Evolutionary conservation across 2,113 vertebrate species (phyloP), one percentile per base, ranked within the genome.

Genomic region (Lanius ludovicianus): DNA sequence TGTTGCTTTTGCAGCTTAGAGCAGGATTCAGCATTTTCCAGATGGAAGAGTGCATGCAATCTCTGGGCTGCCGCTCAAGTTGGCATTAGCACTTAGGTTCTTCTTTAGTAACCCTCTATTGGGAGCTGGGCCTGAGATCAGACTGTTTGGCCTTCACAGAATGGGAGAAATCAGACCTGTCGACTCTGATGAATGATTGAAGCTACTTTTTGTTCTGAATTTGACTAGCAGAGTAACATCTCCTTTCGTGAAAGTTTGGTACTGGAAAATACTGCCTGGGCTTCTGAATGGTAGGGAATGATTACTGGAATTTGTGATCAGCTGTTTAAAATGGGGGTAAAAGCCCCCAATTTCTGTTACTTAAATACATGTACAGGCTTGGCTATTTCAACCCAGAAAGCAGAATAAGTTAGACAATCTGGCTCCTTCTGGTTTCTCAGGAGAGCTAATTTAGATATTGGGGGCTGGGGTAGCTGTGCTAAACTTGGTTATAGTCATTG

Each of bases 321-420:
- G 19, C 39, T 42, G 9, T 65, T 57, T 25, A 27, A 49, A 87
- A 47, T 23, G 9, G 7, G 16, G 13, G 2, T 6, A 2, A 19
- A 47, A 60, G 8, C 2, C 1, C 3, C 9, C 13, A 15, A 0
- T 10, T 13, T 55, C 7, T 68, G 3, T 39, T 63, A 14, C 18
- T 82, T 33, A 80, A 78, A 35, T 39, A 39, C 23, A 6, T 17
- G 4, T 28, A 18, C 4, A 27, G 13, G 30, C 27, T 63, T 67
- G 30, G 49, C 8, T 90, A 7, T 69, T 87, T 90, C 31, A 23
- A 9, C 63, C 22, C 24, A 41, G 15, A 73, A 53, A 65, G 42
- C 9, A 52, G 59, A 78, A 4, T 35, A 59, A 84, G 31, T 74
- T 55, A 24, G 39, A 23, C 39, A 71, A 1, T 68, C 27, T 89